These are phyloP conservation scores for Platyscapa corneri DNA, from an alignment of 1,140 invertebrate genomes.

Conservation along the genomic window DNA sequence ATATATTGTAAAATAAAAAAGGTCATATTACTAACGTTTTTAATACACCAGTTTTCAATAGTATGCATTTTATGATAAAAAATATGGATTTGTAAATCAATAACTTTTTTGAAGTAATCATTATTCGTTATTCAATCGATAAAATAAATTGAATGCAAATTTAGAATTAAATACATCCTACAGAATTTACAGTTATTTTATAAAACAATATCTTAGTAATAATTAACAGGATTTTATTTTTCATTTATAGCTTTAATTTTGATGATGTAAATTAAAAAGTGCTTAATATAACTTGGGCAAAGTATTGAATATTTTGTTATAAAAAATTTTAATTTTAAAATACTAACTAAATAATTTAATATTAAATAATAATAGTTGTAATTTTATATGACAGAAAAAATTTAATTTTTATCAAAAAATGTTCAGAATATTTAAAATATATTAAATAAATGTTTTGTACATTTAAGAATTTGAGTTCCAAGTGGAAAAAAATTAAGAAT, in stretches of 20 bases:
- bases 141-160: constrained; percentile 14
- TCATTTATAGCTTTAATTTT: constrained; percentile 1
- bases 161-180: not conserved
- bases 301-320: too few relatives aligned
- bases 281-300: too few relatives aligned
- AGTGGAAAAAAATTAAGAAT: too few relatives aligned
- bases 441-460: not conserved
- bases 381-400: not conserved
- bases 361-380: not conserved
- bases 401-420: not conserved
- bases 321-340: too few relatives aligned
- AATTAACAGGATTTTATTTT: not conserved
- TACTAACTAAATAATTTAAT: not conserved
- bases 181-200: not conserved
- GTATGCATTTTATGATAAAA: too few relatives aligned
- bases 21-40: too few relatives aligned
- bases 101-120: not conserved
- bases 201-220: not conserved
- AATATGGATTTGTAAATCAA: not conserved
- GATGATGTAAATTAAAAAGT: not conserved
- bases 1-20: too few relatives aligned
- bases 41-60: too few relatives aligned
- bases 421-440: not conserved
- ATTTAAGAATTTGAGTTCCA: not conserved
- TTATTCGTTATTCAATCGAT: constrained; percentile 1